A percentile compares a stretch with the other conserved stretches of the same genome.
Conservation (phyloP, 2,888 invertebrate genomes). For the Phyllotreta cruciferae region DNA sequence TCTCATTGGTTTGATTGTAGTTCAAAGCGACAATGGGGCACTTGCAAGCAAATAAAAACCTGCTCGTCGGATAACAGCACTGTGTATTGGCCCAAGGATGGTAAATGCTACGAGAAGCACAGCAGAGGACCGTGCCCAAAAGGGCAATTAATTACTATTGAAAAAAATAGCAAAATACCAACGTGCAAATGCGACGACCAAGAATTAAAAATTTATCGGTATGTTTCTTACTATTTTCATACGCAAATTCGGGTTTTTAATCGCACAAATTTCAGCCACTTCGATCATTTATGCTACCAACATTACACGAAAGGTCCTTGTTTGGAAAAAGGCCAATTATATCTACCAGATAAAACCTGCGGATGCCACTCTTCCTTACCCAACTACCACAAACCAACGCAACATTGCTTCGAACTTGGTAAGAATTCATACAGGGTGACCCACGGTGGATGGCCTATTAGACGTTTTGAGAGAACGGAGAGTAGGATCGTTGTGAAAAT, state of each 20-base stretch:
- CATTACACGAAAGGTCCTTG: slow-evolving; percentile 84
- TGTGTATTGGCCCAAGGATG: slow-evolving; percentile 79
- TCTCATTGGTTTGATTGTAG: slow-evolving; percentile 56
- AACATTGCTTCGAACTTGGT: slow-evolving; percentile 81
- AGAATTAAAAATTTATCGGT: slow-evolving; percentile 59
- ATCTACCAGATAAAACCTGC: slow-evolving; percentile 76
- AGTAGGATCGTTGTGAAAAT: too few relatives aligned
- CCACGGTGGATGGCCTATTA: too few relatives aligned
- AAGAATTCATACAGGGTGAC: slow-evolving; percentile 42
- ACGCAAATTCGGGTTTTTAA: too few relatives aligned
- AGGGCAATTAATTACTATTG: slow-evolving; percentile 72
- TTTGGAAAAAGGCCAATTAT: slow-evolving; percentile 75
- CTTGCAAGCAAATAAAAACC: slow-evolving; percentile 70
- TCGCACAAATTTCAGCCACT: slow-evolving; percentile 34
- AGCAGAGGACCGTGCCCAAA: slow-evolving; percentile 79
- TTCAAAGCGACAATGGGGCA: slow-evolving; percentile 70
- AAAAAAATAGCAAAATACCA: slow-evolving; percentile 66
- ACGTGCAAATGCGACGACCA: slow-evolving; percentile 65
- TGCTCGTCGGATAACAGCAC: slow-evolving; percentile 70
- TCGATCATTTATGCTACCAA: slow-evolving; percentile 75
- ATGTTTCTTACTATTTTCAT: slow-evolving; percentile 1
- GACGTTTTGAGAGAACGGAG: too few relatives aligned
- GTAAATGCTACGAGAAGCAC: slow-evolving; percentile 74
- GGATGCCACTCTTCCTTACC: slow-evolving; percentile 76
- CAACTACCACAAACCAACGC: slow-evolving; percentile 74